Evolutionary conservation across 1,140 invertebrate genomes (phyloP), one percentile per base, ranked within the genome.

Genomic region (Varroa destructor): DNA sequence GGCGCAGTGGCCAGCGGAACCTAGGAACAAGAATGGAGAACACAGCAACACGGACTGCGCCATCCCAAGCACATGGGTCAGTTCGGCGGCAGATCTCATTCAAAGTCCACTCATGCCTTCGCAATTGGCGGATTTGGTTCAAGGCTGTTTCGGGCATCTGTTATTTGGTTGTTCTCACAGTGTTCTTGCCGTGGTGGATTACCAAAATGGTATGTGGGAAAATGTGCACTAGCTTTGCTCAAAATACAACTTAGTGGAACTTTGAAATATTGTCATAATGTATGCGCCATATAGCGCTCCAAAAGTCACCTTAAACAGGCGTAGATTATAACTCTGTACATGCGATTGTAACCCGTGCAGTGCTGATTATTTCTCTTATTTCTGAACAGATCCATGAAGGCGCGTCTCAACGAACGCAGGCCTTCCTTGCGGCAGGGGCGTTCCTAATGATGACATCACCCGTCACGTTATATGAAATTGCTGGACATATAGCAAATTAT

Each of bases 401-500:
- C 8, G 46, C 46, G 46, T 51, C 46, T 51, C 46, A 51, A 8
- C 46, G 55, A 40, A 70, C 10, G 25, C 57, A 6, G 57, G 46
- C n/a, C 42, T 46, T 54, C 36, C 37, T 73, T 6, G 5, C 67
- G 14, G 92, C 88, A 1, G 92, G 92, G 6, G 83, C 90, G 14
- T 96, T 97, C 82, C 91, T 92, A 25, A 83, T 95, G 72, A 81
- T 93, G 71, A 88, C 92, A 0, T 81, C 97, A 40, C 93, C 93
- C 1, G 89, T 97, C 56, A 91, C 91, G 55, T 85, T 97, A 76
- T 95, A 91, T 86, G 90, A 93, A 80, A 95, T 97, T 75, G 86
- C 89, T 46, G 89, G 93, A 79, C 93, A 97, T 82, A 85, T 95
- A 77, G 87, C 94, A 72, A 87, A 96, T 80, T 97, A 93, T 77